Base-by-base conservation (phyloP, 1,140 invertebrate species). In the Ceratina australensis region DNA sequence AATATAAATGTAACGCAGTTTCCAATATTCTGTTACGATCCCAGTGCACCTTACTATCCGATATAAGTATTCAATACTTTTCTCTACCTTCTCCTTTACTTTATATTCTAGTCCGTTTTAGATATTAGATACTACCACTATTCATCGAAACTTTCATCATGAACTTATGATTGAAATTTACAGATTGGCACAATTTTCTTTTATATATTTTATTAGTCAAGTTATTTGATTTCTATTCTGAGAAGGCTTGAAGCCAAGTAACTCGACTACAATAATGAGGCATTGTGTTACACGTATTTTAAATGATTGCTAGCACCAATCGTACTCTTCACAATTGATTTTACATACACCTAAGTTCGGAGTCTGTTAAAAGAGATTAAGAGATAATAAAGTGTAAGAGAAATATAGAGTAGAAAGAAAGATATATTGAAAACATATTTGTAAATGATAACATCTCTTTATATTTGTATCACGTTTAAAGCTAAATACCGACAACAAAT, bases 1-100 rank as follows among this genome's bases (percentile, higher is more conserved):
- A 91, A 90, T 90, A 89, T 90, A 90, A 89, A 84, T 90, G 89
- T 91, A 91, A 88, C 84, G 89, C 87, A 89, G 89, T 90, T 89
- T 86, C 74, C 76, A 82, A 52, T 80, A 86, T 83, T 66, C 71
- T 79, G 60, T 86, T 73, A 72, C 52, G 77, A 54, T 71, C 57
- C 66, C 50, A 56, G 20, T 52, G 66, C 57, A 74, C 66, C 56
- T 12, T n/a, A 56, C 1, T 54, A 10, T 33, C 24, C 65, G 65
- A 68, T n/a, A 8, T 13, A 42, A 42, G 33, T 42, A 68, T 12
- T 28, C 15, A 54, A 68, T 12, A 18, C 5, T 10, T 28, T 50
- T n/a, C 52, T 13, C 24, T 52, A 57, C 54, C 18, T 57, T 57
- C 20, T 52, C 18, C 42, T 49, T 18, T 26, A 8, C 10, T 10